Evolutionary conservation across 2,797 vertebrate genomes (phyloP).

Genomic region (Hypotaenidia okinawae): DNA sequence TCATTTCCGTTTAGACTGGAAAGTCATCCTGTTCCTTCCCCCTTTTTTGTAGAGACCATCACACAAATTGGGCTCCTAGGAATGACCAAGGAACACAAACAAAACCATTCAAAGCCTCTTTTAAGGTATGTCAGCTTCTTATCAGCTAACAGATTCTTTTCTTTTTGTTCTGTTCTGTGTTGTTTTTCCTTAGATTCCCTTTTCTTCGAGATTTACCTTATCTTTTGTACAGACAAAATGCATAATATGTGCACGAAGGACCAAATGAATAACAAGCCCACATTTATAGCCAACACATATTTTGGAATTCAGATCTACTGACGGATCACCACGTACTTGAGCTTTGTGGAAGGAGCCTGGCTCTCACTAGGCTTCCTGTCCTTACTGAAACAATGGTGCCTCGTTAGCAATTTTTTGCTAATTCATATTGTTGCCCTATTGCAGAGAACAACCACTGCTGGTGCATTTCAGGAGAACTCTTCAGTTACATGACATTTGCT

Average conservation of each 20-base stretch:
- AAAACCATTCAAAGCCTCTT: background rate
- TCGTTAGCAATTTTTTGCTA: background rate
- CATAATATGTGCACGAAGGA: rapidly evolving
- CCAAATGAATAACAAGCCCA: background rate
- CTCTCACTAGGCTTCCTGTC: rapidly evolving
- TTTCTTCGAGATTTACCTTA: background rate
- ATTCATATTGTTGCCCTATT: background rate
- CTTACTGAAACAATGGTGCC: background rate
- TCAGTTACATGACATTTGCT: background rate
- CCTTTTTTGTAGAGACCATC: background rate
- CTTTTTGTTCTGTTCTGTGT: background rate
- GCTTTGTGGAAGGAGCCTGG: background rate
- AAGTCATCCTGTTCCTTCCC: background rate
- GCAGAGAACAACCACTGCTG: background rate
- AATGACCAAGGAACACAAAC: background rate
- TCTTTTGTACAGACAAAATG: background rate
- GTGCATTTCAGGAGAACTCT: background rate
- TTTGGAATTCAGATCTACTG: background rate
- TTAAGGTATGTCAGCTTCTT: background rate
- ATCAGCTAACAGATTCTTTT: background rate
- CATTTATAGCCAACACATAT: background rate
- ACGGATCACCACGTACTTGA: background rate
- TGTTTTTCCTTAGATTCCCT: background rate
- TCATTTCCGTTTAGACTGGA: background rate
- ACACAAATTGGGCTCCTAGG: background rate